Percentiles rank a stretch among this genome's conserved stretches.
Evolutionary conservation across 2,797 vertebrate species (phyloP).

Genomic region (Coregonus sp.): DNA sequence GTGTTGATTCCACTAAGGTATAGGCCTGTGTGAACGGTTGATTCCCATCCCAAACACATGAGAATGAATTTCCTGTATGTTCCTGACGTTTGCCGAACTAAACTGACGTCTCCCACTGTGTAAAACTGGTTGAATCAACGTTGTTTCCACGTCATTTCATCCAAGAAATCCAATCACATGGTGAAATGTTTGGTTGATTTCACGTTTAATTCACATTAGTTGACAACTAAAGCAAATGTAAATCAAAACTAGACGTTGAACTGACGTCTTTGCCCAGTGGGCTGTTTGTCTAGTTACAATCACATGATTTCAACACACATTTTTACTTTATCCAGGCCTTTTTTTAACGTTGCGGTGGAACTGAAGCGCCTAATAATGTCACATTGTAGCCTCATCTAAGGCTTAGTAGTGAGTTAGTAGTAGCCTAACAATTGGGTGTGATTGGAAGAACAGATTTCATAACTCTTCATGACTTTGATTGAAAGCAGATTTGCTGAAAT

Average conservation of each 20-base stretch:
- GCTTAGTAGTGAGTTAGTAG: neutral
- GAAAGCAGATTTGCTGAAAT: conserved; percentile 1
- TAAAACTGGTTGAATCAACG: too few species aligned
- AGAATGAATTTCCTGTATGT: neutral
- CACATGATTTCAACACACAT: neutral
- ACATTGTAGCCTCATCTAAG: neutral
- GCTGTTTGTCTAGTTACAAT: neutral
- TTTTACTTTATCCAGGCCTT: too few species aligned
- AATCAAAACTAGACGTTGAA: too few species aligned
- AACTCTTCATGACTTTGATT: neutral
- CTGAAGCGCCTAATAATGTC: neutral
- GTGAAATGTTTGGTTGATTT: too few species aligned
- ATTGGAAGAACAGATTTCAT: conserved; percentile 12
- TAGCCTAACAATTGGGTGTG: neutral
- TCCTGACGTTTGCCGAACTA: neutral
- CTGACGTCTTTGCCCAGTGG: too few species aligned
- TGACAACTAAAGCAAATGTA: too few species aligned
- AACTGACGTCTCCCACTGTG: neutral
- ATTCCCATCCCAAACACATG: neutral
- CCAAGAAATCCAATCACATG: too few species aligned
- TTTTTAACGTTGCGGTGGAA: neutral
- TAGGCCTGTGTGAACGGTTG: conserved; percentile 5
- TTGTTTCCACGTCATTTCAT: too few species aligned
- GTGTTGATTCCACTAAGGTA: conserved; percentile 25
- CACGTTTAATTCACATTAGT: too few species aligned